Conservation (phyloP, 2,797 vertebrate species). For the Acropternis orthonyx region DNA sequence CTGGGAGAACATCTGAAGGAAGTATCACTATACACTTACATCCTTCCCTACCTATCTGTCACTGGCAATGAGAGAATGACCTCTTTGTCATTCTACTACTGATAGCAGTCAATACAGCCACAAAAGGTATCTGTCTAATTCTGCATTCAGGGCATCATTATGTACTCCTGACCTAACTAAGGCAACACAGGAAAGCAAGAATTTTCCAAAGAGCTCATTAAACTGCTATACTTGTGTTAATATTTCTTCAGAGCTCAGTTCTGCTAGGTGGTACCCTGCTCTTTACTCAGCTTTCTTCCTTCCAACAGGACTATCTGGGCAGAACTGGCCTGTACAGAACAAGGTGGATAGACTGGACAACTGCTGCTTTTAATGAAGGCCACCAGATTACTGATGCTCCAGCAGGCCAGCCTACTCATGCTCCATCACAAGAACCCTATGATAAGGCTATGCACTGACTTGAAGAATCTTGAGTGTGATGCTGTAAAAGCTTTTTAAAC, state of each 20-base stretch:
- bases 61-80: not conserved
- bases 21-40: not conserved
- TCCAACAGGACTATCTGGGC: not conserved
- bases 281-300: not conserved
- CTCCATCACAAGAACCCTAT: not conserved
- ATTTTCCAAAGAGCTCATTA: not conserved
- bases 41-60: not conserved
- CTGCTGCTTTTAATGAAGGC: not conserved
- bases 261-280: not conserved
- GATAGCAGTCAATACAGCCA: not conserved
- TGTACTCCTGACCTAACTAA: not conserved
- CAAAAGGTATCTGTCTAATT: not conserved
- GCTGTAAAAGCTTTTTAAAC: not conserved
- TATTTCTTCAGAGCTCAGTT: not conserved
- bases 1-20: not conserved
- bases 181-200: not conserved
- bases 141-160: not conserved
- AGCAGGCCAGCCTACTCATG: not conserved
- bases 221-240: not conserved
- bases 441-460: not conserved
- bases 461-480: not conserved
- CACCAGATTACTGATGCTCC: not conserved
- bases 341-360: not conserved
- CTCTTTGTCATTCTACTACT: not conserved
- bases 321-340: not conserved